Evolutionary conservation across 2,797 vertebrate genomes (phyloP), one percentile per base, ranked within the genome.

Genomic region (Sparidentex hasta): DNA sequence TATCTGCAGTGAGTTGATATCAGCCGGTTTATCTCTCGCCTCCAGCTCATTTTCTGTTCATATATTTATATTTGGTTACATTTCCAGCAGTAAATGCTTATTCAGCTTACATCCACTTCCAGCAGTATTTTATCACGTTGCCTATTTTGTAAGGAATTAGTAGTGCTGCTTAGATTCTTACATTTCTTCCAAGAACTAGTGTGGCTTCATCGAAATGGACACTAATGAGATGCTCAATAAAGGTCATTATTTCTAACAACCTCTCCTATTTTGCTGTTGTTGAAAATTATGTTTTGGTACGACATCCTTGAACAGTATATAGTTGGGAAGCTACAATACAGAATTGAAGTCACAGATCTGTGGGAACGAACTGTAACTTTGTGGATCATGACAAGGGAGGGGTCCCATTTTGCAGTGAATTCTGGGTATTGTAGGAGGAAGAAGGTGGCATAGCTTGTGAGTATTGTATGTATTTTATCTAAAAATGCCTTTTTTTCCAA

Each of bases 171-270:
- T 33, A 27, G 11, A 47, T 47, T 54, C 8, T 65, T 38, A 38
- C 1, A 38, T 38, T 38, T 38, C 38, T 44, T 29, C 29, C 43
- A 56, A 57, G 64, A 57, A 68, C 47, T 16, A 43, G 21, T 27
- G 25, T 43, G 62, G 44, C 56, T 21, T 20, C 58, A n/a, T 78
- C 65, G 18, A 43, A 79, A 79, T 71, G 47, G 58, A 47, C 58
- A 11, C 65, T 71, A 70, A 85, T 80, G 61, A 77, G 21, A 27
- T 67, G 70, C 72, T 48, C 38, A 66, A 47, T 80, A 63, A 58
- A 29, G 23, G n/a, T 65, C 38, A 59, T 59, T 84, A 33, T 76
- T 74, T 76, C 25, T 57, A 44, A 44, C 68, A 72, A 78, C 71
- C 63, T 77, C 71, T 72, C 14, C 50, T n/a, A 51, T 65, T 38